Conservation (phyloP, 2,113 vertebrate species). For the Sylvilagus bachmani region DNA sequence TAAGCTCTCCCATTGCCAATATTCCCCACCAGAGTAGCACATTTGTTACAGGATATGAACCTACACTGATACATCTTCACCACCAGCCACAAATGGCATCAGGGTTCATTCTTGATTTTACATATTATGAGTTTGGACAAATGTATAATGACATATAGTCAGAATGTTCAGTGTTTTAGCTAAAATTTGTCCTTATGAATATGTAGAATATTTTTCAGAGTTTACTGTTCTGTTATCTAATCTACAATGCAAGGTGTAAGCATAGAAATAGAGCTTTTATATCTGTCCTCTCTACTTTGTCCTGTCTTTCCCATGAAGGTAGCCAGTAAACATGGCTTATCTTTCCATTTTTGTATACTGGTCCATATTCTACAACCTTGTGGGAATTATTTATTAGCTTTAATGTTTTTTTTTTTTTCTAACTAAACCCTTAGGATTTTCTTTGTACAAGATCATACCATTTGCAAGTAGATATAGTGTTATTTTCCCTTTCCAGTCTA, state of each 20-base stretch:
- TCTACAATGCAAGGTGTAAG: background rate
- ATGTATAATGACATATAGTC: background rate
- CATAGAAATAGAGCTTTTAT: background rate
- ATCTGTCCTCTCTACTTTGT: background rate
- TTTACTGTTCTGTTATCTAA: background rate
- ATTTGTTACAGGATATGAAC: background rate
- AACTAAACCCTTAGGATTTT: background rate
- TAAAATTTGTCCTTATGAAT: slow-evolving; percentile 26
- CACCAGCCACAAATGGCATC: background rate
- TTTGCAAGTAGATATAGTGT: background rate
- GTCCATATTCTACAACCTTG: background rate
- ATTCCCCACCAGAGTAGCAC: background rate
- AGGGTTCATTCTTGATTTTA: background rate
- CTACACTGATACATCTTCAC: background rate
- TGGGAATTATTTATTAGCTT: background rate
- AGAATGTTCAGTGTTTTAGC: background rate
- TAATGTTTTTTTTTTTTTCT: background rate
- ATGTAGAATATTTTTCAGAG: background rate
- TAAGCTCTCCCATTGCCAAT: background rate
- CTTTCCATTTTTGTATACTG: background rate
- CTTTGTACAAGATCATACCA: background rate
- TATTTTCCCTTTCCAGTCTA: background rate
- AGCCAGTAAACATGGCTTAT: background rate
- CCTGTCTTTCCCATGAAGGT: background rate
- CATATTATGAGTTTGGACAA: background rate